phyloP scores from a whole-genome alignment of 2,797 vertebrate species.

The Sebastes iracundus region DNA sequence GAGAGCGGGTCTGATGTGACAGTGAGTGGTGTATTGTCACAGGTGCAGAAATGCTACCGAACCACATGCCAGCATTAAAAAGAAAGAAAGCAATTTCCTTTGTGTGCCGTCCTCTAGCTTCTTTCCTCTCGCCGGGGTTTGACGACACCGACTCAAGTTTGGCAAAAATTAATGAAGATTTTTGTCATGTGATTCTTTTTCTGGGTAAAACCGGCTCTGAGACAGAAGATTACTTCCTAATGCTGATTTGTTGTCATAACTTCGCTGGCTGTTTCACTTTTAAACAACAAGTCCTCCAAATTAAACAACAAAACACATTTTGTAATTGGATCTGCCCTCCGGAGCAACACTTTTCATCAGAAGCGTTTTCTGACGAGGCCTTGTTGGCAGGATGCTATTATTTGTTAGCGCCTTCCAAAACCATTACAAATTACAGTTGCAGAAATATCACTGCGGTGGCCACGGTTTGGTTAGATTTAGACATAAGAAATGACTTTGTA shows the following conservation, averaged over 20 bases:
- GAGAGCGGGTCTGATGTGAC: conserved; percentile 63
- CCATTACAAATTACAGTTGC: not conserved
- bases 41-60: conserved; percentile 72
- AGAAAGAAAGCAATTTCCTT: conserved; percentile 75
- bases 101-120: conserved; percentile 59
- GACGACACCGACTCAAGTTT: conserved; percentile 44
- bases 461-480: not conserved
- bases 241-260: not conserved
- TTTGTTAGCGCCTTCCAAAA: not conserved
- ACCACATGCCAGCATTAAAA: conserved; percentile 71
- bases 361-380: not conserved
- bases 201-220: not conserved
- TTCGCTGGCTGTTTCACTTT: not conserved
- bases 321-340: not conserved
- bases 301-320: not conserved
- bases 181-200: conserved; percentile 2
- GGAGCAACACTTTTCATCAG: not conserved
- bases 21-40: conserved; percentile 68
- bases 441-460: not conserved
- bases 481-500: not conserved
- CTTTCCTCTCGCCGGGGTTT: conserved; percentile 26
- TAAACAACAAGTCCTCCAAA: not conserved
- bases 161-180: conserved; percentile 47
- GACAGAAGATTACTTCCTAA: not conserved
- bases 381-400: not conserved